phyloP scores from a whole-genome alignment of 2,888 invertebrate species.

The Apantesis nais region DNA sequence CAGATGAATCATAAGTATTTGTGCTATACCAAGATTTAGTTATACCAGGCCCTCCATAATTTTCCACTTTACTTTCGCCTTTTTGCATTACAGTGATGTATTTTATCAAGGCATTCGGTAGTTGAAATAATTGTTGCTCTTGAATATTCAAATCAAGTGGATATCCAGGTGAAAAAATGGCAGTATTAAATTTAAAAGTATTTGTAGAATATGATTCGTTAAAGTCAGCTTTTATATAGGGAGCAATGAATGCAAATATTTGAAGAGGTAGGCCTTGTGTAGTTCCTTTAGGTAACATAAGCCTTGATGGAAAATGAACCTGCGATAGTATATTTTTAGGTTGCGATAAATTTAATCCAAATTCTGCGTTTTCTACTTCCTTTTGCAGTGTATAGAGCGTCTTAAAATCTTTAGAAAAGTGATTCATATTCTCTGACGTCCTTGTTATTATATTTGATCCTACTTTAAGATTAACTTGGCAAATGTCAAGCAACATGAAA shows the following conservation, averaged over 20 bases:
- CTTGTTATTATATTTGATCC: slow-evolving; percentile 89
- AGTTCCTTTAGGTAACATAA: slow-evolving; percentile 90
- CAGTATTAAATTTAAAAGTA: slow-evolving; percentile 70
- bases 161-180: slow-evolving; percentile 86
- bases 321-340: slow-evolving; percentile 80
- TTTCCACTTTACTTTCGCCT: slow-evolving; percentile 49
- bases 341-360: slow-evolving; percentile 80
- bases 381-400: slow-evolving; percentile 86
- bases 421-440: slow-evolving; percentile 86
- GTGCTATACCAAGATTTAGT: slow-evolving; percentile 54
- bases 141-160: slow-evolving; percentile 89
- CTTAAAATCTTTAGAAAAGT: slow-evolving; percentile 86
- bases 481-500: slow-evolving; percentile 86
- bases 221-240: slow-evolving; percentile 69
- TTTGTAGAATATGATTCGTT: slow-evolving; percentile 68
- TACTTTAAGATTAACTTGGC: slow-evolving; percentile 84
- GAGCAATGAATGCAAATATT: slow-evolving; percentile 87
- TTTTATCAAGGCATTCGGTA: slow-evolving; percentile 74
- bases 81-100: slow-evolving; percentile 70
- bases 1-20: slow-evolving; percentile 46
- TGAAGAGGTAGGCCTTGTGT: slow-evolving; percentile 87
- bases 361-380: slow-evolving; percentile 85
- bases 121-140: slow-evolving; percentile 68
- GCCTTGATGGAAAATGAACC: slow-evolving; percentile 88
- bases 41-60: slow-evolving; percentile 48